Evolutionary conservation across 2,797 vertebrate genomes (phyloP).

Genomic region (Moxostoma hubbsi): DNA sequence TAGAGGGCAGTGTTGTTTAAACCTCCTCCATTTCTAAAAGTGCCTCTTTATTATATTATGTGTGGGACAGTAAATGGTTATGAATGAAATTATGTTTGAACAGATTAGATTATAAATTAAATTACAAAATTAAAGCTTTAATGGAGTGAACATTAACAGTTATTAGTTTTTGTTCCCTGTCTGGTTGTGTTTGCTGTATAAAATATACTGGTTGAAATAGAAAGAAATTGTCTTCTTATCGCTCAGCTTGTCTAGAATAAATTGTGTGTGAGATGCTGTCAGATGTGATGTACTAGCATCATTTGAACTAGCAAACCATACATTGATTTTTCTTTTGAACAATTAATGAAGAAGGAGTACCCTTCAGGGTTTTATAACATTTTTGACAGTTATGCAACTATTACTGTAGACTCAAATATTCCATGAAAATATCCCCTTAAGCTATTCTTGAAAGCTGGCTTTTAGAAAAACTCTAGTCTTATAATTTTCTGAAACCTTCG

Average conservation of each 20-base stretch:
- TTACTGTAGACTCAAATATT: no score
- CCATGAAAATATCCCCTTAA: no score
- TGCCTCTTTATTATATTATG: background rate
- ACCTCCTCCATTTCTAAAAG: background rate
- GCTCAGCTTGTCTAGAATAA: no score
- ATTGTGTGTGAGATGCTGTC: no score
- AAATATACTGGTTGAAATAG: background rate
- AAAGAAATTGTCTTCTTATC: no score
- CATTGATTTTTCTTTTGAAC: no score
- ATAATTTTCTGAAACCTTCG: no score
- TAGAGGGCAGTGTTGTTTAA: slow-evolving; percentile 31
- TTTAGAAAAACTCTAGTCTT: background rate
- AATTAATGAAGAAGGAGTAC: no score
- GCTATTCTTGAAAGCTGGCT: background rate
- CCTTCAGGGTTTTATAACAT: no score
- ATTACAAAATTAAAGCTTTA: background rate
- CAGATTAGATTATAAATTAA: background rate
- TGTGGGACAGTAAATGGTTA: background rate
- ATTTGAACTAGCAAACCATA: no score
- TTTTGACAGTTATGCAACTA: no score
- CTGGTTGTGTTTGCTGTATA: background rate
- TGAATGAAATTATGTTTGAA: background rate
- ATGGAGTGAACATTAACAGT: background rate
- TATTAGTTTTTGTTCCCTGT: slow-evolving; percentile 2
- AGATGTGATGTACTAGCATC: no score